A percentile compares a stretch with the other conserved stretches of the same genome.
These are phyloP conservation scores for Athene cunicularia DNA, from an alignment of 2,113 vertebrate species.

Conservation along the genomic window DNA sequence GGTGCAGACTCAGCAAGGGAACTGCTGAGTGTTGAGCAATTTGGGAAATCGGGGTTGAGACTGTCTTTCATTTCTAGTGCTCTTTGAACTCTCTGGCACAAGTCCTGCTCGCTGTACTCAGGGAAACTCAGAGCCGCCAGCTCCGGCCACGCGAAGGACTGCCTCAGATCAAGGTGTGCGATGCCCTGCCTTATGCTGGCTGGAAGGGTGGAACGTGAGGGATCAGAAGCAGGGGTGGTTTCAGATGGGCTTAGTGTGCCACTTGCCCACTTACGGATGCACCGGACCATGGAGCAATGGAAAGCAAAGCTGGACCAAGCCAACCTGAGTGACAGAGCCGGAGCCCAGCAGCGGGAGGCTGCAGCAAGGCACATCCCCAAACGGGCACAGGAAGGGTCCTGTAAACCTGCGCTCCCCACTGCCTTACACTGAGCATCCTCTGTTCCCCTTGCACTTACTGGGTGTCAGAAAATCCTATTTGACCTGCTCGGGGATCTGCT, in stretches of 20 bases:
- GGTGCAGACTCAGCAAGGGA: constrained; percentile 58
- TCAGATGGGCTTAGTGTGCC: accelerated
- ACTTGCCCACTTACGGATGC: accelerated
- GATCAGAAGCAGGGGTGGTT: background rate
- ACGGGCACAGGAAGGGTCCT: background rate
- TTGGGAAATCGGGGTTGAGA: constrained; percentile 14
- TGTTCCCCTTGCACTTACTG: background rate
- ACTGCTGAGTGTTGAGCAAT: constrained; percentile 43
- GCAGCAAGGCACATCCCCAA: background rate
- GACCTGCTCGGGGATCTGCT: background rate
- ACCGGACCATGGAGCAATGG: accelerated
- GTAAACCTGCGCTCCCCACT: background rate
- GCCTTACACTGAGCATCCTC: background rate
- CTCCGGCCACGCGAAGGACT: background rate
- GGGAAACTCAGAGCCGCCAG: background rate
- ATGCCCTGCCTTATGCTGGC: background rate
- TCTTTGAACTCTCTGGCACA: constrained; percentile 59
- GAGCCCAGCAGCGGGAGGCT: accelerated
- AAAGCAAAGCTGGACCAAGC: background rate
- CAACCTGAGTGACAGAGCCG: accelerated
- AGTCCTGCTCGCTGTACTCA: background rate
- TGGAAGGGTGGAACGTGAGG: background rate
- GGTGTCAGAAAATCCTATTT: background rate
- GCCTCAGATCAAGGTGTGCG: background rate
- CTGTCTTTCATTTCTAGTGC: background rate